phyloP scores from a whole-genome alignment of 2,888 invertebrate genomes.

The Ormyrus pomaceus region DNA sequence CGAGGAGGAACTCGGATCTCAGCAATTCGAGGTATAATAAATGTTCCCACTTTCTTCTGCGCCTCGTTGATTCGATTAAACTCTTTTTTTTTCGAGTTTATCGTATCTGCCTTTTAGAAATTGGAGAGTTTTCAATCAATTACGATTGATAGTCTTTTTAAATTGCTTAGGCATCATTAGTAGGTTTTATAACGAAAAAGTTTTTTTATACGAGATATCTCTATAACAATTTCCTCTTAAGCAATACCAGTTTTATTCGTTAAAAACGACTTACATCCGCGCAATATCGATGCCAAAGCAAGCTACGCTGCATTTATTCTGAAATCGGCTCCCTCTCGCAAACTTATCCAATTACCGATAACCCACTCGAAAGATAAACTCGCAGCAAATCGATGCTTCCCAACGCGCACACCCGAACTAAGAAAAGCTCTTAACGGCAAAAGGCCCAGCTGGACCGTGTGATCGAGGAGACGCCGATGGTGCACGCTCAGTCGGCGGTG shows the following conservation, averaged over 20 bases:
- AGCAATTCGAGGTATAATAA: conserved; percentile 66
- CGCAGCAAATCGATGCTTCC: too few relatives aligned
- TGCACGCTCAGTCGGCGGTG: conserved; percentile 68
- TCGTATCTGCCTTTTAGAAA: conserved; percentile 4
- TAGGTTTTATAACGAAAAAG: too few relatives aligned
- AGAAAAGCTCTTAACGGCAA: not conserved
- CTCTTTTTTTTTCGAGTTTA: conserved; percentile 26
- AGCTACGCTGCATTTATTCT: too few relatives aligned
- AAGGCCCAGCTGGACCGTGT: conserved; percentile 67
- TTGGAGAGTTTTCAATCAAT: not conserved
- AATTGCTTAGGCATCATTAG: not conserved
- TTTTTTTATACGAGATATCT: too few relatives aligned
- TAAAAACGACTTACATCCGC: too few relatives aligned
- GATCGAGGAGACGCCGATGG: conserved; percentile 67
- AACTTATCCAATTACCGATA: too few relatives aligned
- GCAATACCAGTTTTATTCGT: too few relatives aligned
- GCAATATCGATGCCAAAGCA: too few relatives aligned
- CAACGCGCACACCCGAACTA: too few relatives aligned
- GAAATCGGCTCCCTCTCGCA: too few relatives aligned
- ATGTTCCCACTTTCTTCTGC: conserved; percentile 20
- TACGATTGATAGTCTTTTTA: not conserved
- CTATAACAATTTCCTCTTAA: too few relatives aligned
- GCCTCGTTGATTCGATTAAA: not conserved
- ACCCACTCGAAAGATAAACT: too few relatives aligned
- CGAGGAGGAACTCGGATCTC: conserved; percentile 68